Conservation (phyloP, 2,113 vertebrate genomes). For the Brachirus orientalis region DNA sequence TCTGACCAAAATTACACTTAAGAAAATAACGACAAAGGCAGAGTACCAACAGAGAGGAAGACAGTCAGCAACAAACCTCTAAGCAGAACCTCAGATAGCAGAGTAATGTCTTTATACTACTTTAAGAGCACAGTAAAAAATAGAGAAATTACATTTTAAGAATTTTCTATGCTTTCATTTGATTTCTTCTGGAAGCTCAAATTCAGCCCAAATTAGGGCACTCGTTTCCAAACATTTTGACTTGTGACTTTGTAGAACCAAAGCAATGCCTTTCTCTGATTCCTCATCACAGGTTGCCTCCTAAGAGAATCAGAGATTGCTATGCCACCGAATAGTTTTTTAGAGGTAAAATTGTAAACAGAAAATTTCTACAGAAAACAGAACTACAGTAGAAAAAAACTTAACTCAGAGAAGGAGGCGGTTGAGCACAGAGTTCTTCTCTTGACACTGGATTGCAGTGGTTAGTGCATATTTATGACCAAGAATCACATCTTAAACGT, state of each 20-base stretch:
- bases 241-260: neutral
- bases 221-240: neutral
- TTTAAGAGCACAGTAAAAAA: neutral
- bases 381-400: neutral
- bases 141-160: neutral
- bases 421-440: neutral
- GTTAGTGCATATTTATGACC: slow-evolving; percentile 26
- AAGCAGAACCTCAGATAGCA: neutral
- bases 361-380: neutral
- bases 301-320: neutral
- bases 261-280: too few relatives aligned
- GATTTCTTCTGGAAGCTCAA: neutral
- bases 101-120: neutral
- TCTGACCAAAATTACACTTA: neutral
- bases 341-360: neutral
- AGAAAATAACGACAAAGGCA: neutral
- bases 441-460: slow-evolving; percentile 5
- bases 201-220: neutral
- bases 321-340: neutral
- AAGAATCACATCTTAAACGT: slow-evolving; percentile 19
- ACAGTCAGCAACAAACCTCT: neutral
- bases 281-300: neutral
- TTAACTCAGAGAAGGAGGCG: neutral
- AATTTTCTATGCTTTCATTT: neutral
- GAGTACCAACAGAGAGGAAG: neutral